A percentile compares a stretch with the other conserved stretches of the same genome.
Evolutionary conservation across 53 echinoderm and acorn worm genomes (phyloP).

Genomic region (Echinarachnius parma): DNA sequence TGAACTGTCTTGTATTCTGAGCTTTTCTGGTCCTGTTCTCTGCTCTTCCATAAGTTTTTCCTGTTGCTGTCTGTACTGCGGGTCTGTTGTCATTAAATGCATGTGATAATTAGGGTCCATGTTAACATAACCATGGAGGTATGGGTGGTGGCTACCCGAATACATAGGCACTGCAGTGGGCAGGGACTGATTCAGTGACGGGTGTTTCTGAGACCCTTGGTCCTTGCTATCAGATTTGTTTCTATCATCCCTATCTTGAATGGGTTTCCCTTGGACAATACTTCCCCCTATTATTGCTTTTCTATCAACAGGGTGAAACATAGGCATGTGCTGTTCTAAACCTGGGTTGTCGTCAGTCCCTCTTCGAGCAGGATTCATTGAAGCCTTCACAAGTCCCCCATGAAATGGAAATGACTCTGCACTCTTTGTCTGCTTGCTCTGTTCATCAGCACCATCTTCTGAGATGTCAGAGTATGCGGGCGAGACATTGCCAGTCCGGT

Average conservation of each 20-base stretch:
- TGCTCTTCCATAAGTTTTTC: slow-evolving; percentile 60
- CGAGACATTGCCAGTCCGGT: slow-evolving; percentile 47
- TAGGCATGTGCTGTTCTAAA: slow-evolving; percentile 11
- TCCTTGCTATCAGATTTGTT: slow-evolving; percentile 55
- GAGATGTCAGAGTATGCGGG: slow-evolving; percentile 99
- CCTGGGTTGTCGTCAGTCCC: slow-evolving; percentile 24
- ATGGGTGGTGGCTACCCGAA: slow-evolving; percentile 51
- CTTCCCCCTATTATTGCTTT: background rate
- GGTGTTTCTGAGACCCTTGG: slow-evolving; percentile 37
- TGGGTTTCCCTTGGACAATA: slow-evolving; percentile 11
- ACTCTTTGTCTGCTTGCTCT: slow-evolving; percentile 34
- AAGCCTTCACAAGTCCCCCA: slow-evolving; percentile 3
- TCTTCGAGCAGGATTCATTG: background rate
- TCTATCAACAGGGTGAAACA: slow-evolving; percentile 38
- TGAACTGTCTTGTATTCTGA: slow-evolving; percentile 8
- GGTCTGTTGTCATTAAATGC: slow-evolving; percentile 62
- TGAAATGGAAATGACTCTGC: slow-evolving; percentile 29
- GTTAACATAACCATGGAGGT: slow-evolving; percentile 57
- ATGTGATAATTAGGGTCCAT: slow-evolving; percentile 71
- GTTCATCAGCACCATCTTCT: slow-evolving; percentile 83
- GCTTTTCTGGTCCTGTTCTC: slow-evolving; percentile 51
- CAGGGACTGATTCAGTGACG: slow-evolving; percentile 39
- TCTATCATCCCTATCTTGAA: slow-evolving; percentile 32
- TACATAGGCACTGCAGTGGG: slow-evolving; percentile 48
- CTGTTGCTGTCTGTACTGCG: slow-evolving; percentile 70